Evolutionary conservation across 2,113 vertebrate species (phyloP), one percentile per base, ranked within the genome.

Genomic region (Carassius auratus): DNA sequence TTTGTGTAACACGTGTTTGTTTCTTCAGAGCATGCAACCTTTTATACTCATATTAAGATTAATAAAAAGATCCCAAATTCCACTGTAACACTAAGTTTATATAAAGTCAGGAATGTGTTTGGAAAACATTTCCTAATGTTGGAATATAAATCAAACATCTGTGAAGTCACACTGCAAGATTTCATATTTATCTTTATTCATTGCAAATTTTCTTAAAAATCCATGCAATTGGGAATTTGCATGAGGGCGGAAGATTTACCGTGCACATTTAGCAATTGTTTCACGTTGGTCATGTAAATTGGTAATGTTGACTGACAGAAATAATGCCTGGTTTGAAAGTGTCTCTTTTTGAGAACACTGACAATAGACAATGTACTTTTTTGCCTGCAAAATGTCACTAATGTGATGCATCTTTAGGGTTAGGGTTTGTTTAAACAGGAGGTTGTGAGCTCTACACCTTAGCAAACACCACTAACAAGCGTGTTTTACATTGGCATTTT

Each of bases 401-500:
- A 69, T 69, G 66, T 69, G 30, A 69, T 4, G 4, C 38, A 42
- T 21, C 42, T 55, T 55, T 76, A 76, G 50, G 50, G 23, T 76
- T 50, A 26, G 73, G 42, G 17, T 76, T 61, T 80, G 36, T 21
- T 64, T 15, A 23, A 42, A 42, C 61, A 23, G 2, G 2, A 62
- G 3, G 55, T 55, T 42, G 36, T 14, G 59, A 42, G 78, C 45
- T 14, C 23, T 48, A n/a, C 57, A 23, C 21, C 42, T 45, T 10
- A 45, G 38, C 17, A 19, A 66, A 10, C 78, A 66, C 26, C 17
- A 45, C 19, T 8, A 23, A 57, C 66, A 74, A 21, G 73, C n/a
- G 55, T 61, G 57, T 62, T 45, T 26, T 48, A 64, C 59, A 17
- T 38, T 80, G 57, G 78, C 78, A 26, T 81, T 66, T 66, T 66